phyloP scores from a whole-genome alignment of 2,888 invertebrate species.

The Drosophila vallismaia region DNA sequence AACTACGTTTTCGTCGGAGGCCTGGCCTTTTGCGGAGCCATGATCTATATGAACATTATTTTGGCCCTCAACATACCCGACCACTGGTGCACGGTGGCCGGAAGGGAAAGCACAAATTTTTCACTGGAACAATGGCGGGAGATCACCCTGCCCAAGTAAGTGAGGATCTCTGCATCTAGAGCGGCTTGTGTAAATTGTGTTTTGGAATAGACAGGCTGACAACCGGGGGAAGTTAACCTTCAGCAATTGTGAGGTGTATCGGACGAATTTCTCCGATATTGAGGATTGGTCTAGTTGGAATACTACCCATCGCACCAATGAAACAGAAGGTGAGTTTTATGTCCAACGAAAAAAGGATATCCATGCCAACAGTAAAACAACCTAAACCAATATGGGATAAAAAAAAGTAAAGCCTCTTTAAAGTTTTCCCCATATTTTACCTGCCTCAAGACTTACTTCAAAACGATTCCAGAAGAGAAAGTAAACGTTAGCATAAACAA shows the following conservation, averaged over 20 bases:
- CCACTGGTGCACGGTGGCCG: conserved; percentile 86
- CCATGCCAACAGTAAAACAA: not conserved
- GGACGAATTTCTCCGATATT: conserved; percentile 80
- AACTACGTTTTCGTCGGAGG: conserved; percentile 85
- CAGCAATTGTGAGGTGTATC: conserved; percentile 85
- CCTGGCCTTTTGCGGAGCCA: conserved; percentile 84
- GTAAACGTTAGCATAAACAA: conserved; percentile 22
- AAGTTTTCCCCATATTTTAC: conserved; percentile 11
- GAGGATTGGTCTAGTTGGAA: conserved; percentile 74
- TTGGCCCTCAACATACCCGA: conserved; percentile 85
- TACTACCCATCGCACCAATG: conserved; percentile 57
- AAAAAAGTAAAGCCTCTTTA: not conserved
- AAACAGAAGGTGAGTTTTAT: conserved; percentile 68
- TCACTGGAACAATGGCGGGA: conserved; percentile 85
- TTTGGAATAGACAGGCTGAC: conserved; percentile 77
- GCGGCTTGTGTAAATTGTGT: not conserved
- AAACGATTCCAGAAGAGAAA: conserved; percentile 7
- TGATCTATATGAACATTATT: conserved; percentile 85
- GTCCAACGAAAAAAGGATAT: too few species aligned
- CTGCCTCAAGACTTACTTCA: conserved; percentile 5
- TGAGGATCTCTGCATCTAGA: not conserved
- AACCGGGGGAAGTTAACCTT: conserved; percentile 81
- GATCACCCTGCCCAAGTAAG: conserved; percentile 85
- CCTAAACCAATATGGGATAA: not conserved
- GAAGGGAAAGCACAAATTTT: conserved; percentile 84